Evolutionary conservation across 2,797 vertebrate genomes (phyloP), one percentile per base, ranked within the genome.

Genomic region (Ammospiza maritima): DNA sequence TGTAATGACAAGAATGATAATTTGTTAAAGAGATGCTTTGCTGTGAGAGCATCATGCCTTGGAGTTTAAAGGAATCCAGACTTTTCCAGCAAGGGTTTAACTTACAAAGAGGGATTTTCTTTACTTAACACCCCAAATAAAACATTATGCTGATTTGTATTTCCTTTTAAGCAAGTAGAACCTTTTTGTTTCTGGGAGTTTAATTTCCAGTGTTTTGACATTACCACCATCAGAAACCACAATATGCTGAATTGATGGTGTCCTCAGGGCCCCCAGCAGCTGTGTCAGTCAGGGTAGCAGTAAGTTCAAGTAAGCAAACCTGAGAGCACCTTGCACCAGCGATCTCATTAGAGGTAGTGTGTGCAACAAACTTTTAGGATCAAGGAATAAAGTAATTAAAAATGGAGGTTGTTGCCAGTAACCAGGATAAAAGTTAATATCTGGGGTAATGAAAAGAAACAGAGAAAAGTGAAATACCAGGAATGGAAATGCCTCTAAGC

Each of bases 371-470:
- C 38, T 44, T 60, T 42, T 38, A 47, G 50, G 45, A 83, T n/a
- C 57, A 50, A 23, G 13, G 66, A 88, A 45, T 0, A 30, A 15
- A 50, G 34, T 45, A n/a, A 73, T 64, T 75, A 62, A 74, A 94
- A 50, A 56, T 4, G 5, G 45, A 78, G 25, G 54, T 3, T 51
- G 25, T 26, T 90, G 58, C 70, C 70, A 54, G 65, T 48, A 72
- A 69, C 22, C 81, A 77, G 76, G 70, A 48, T 88, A 54, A 76
- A 90, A 81, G 54, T 15, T 74, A 61, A 9, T 62, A 58, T 32
- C 58, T 78, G 48, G 11, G n/a, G 15, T 72, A 72, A 80, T 61
- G 50, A 77, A 76, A 91, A 90, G 72, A 85, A 90, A 67, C 42
- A 58, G 69, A 61, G 5, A 7, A 78, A 90, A 71, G 78, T 54